Evolutionary conservation across 1,140 invertebrate genomes (phyloP), one percentile per base, ranked within the genome.

Genomic region (Proales similis): DNA sequence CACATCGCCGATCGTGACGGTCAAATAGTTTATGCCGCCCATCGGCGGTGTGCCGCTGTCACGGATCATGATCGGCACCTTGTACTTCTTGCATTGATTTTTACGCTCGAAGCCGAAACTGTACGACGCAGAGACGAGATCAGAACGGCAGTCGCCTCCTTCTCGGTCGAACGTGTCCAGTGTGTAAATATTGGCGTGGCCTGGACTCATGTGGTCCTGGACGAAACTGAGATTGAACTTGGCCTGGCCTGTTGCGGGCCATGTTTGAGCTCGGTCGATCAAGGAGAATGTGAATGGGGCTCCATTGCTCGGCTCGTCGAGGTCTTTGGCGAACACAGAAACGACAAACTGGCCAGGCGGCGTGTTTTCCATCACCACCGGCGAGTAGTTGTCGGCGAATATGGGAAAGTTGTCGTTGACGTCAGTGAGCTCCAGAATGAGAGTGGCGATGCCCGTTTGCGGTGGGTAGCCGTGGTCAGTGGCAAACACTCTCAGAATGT

Each of bases 391-490:
- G 70, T 96, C 93, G 0, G 88, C 88, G 79, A 79, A 92, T 87
- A 63, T 87, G 9, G 89, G 90, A 72, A 93, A 93, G 78, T 94
- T 90, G 75, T 94, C 90, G 76, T 94, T 94, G 42, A 93, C 89
- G 76, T 94, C 90, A 11, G 63, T 57, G 24, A 69, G 30, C 77
- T 92, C 87, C 39, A 95, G 77, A 80, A 88, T 90, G 14, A 97
- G 77, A 1, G 90, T 95, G 0, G 90, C 91, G 1, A 90, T 94
- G 3, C 92, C 90, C 4, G 90, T 96, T 76, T 89, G 87, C 0
- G 90, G 84, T 6, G 91, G 91, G 46, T 70, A 67, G 63, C 78
- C 90, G 74, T 94, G 89, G 72, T 95, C 90, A 70, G 92, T 91
- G 0, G 90, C 90, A 67, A 93, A 79, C 65, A 95, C 92, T 80